Base-by-base conservation (phyloP, 2,888 invertebrate species). In the Apamea epomidion region DNA sequence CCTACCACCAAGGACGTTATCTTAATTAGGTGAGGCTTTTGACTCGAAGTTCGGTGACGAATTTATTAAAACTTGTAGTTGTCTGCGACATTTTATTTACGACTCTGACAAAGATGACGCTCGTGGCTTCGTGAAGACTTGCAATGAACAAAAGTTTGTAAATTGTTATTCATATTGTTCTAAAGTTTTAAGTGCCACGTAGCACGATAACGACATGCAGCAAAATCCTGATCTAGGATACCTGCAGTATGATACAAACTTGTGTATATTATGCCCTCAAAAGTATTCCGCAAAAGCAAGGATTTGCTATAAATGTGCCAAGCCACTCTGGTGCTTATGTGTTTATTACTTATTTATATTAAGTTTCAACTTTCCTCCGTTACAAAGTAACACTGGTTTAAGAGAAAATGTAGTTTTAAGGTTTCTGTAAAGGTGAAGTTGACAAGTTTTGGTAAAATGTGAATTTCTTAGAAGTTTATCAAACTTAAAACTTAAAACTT, bases 11-110 rank as follows among this genome's bases (percentile, higher is more conserved):
- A 93, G 90, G 90, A 92, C 93, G 92, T 93, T 94, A 94, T 95
- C 95, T 95, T 95, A 95, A 95, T 95, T 95, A 81, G 84, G 84
- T 84, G 94, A 95, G 92, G 91, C 92, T 93, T 85, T 91, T 86
- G 88, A 88, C 91, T 88, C 78, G 88, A 93, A 95, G 92, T 93
- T 95, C 67, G 87, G 92, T 93, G 93, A 93, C 92, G 92, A 93
- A 93, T 94, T 94, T 93, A 93, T 94, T 93, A 93, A 93, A 93
- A 92, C 91, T 94, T 93, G 85, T 87, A 87, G 88, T 89, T 88
- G 82, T 90, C 86, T 80, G 87, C 89, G 91, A 90, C 87, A 88
- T 87, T 88, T 91, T 90, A 88, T 89, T 89, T 80, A 84, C 77
- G 81, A 29, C 54, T 67, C 64, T 78, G 74, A 81, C 79, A 80